A percentile compares a stretch with the other conserved stretches of the same genome.
Conservation (phyloP, 2,113 vertebrate genomes). For the Pogonocichla stellata region DNA sequence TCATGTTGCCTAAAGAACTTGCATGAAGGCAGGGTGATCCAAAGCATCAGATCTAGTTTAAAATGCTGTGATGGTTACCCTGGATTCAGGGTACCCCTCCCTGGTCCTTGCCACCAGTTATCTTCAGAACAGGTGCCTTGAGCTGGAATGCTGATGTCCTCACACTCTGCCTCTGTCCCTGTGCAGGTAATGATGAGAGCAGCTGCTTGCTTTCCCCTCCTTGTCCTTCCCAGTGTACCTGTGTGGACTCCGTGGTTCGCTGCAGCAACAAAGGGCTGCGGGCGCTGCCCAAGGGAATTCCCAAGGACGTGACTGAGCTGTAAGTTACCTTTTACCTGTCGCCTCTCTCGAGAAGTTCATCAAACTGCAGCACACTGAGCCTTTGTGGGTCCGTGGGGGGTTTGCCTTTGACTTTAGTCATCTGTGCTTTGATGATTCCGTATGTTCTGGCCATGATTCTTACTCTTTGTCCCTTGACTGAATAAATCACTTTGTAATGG, state of each 20-base stretch:
- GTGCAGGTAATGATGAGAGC: slow-evolving; percentile 85
- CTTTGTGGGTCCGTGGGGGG: background rate
- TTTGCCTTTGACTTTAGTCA: background rate
- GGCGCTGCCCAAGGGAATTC: slow-evolving; percentile 89
- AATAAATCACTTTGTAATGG: background rate
- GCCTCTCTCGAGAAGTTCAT: background rate
- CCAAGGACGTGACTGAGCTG: slow-evolving; percentile 96
- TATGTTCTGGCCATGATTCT: background rate
- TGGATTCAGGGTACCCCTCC: background rate
- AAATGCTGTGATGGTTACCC: background rate
- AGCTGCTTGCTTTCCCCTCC: slow-evolving; percentile 86
- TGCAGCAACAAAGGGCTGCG: slow-evolving; percentile 93
- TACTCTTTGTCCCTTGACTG: background rate
- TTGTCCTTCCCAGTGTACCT: slow-evolving; percentile 93
- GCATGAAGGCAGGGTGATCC: background rate
- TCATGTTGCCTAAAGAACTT: background rate
- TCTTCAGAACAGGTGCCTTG: background rate
- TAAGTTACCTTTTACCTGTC: slow-evolving; percentile 74
- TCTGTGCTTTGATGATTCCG: background rate
- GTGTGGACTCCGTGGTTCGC: slow-evolving; percentile 89
- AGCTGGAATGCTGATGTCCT: background rate
- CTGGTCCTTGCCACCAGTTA: background rate
- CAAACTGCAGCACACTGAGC: background rate
- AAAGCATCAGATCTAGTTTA: background rate
- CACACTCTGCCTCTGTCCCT: background rate